Base-by-base conservation (phyloP, 2,888 invertebrate genomes). In the Alsophila aescularia region DNA sequence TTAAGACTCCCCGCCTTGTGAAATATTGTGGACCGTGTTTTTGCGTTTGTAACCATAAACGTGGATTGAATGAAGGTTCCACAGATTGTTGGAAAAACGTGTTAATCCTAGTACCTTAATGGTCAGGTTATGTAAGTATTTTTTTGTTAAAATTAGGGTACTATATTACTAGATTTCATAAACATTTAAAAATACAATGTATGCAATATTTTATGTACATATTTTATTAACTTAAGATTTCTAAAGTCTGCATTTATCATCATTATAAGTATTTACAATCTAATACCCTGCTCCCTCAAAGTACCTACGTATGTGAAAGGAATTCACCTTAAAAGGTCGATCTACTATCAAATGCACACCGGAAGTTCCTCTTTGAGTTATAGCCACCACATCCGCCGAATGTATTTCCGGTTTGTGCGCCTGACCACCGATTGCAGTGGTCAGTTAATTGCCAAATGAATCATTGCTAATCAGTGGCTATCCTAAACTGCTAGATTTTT, bases 281-380 rank as follows among this genome's bases (percentile, higher is more conserved):
- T 8, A 24, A 8, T 24, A 5, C 7, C 24, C 24, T 32, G 13
- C 2, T 32, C 3, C 13, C 14, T 18, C 6, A 62, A 7, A 8
- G 3, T 8, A 13, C 21, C 7, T 8, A 13, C 21, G 12, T 32
- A 40, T n/a, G 37, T 40, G 18, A 52, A 52, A 52, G 57, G 65
- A 57, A 48, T 42, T 35, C 51, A 53, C 45, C 49, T 50, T 52
- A 52, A n/a, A 56, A 52, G 58, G 60, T 67, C 58, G 54, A 58
- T 58, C 61, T 69, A 62, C 69, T 85, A 87, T 86, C 85, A 78
- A 81, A 79, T 78, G 77, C 71, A 68, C 67, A 67, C 77, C 83
- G 90, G 89, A 87, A 68, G 75, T 70, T 68, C 76, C 74, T 71
- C 83, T 83, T 83, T 90, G 90, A 91, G 75, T 90, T 88, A 91